Evolutionary conservation across 2,113 vertebrate genomes (phyloP).

Genomic region (Macroglossus sobrinus): DNA sequence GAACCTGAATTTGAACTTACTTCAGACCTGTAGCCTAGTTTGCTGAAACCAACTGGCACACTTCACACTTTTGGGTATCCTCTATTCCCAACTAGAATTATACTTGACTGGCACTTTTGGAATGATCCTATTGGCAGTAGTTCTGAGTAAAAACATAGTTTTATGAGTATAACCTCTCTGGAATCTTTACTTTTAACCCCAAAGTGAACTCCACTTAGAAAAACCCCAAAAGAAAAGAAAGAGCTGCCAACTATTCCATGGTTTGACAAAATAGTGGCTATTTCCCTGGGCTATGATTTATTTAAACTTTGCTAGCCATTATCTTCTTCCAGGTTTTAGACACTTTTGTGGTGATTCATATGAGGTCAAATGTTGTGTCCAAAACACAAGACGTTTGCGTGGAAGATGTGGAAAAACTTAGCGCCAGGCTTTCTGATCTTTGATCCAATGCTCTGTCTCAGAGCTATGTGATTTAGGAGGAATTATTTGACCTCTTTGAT

Average conservation of each 20-base stretch:
- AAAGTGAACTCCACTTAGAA: conserved; percentile 44
- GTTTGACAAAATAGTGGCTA: not conserved
- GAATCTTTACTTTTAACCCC: not conserved
- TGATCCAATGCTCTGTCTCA: not conserved
- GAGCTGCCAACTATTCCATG: not conserved
- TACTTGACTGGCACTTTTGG: not conserved
- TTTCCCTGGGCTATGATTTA: conserved; percentile 40
- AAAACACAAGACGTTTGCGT: conserved; percentile 34
- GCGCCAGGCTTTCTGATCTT: conserved; percentile 3
- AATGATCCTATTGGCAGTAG: not conserved
- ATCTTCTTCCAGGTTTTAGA: conserved; percentile 56
- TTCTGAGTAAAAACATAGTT: not conserved
- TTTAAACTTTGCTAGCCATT: conserved; percentile 42
- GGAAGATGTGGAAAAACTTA: conserved; percentile 4
- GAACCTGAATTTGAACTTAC: not conserved
- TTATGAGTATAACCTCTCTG: not conserved
- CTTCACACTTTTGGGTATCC: not conserved
- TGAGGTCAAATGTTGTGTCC: conserved; percentile 45
- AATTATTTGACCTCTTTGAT: conserved; percentile 43
- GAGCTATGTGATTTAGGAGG: not conserved
- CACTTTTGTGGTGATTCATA: conserved; percentile 41
- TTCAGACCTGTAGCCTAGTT: not conserved
- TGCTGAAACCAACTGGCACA: not conserved
- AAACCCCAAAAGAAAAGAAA: conserved; percentile 36
- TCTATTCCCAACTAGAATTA: not conserved